Percentiles rank a stretch among this genome's conserved stretches.
phyloP scores from a whole-genome alignment of 2,113 vertebrate genomes.

The Trichechus manatus region DNA sequence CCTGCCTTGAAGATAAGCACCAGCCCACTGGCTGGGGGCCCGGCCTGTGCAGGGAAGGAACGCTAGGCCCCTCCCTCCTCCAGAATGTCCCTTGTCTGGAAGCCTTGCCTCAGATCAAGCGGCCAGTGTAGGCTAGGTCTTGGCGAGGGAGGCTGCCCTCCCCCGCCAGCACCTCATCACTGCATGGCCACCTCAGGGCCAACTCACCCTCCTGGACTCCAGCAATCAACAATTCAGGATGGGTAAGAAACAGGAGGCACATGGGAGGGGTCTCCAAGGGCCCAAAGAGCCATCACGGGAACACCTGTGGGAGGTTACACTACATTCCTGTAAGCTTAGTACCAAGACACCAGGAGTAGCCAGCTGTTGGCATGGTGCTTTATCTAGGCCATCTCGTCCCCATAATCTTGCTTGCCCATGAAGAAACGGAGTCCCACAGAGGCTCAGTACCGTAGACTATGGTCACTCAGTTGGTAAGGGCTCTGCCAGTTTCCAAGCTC shows the following conservation, averaged over 20 bases:
- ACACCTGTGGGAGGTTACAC: rapidly evolving
- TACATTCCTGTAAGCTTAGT: background rate
- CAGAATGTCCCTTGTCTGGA: background rate
- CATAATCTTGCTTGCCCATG: background rate
- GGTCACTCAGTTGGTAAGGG: background rate
- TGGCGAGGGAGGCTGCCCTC: background rate
- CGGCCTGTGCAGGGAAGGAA: background rate
- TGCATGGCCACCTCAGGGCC: background rate
- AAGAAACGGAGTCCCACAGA: background rate
- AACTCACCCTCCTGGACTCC: background rate
- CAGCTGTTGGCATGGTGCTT: background rate
- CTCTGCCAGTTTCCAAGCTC: background rate
- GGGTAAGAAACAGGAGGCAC: rapidly evolving
- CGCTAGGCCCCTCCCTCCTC: background rate
- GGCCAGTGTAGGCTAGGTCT: background rate
- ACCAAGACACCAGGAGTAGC: background rate
- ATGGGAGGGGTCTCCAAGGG: background rate
- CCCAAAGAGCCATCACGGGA: background rate
- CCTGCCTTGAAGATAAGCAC: background rate
- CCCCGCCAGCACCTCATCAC: background rate
- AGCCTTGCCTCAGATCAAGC: background rate
- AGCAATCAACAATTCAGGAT: background rate
- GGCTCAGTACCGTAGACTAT: background rate
- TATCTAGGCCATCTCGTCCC: background rate
- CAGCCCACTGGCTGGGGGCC: background rate